Conservation (phyloP, 2,797 vertebrate genomes). For the Mormyrops boulengeri region DNA sequence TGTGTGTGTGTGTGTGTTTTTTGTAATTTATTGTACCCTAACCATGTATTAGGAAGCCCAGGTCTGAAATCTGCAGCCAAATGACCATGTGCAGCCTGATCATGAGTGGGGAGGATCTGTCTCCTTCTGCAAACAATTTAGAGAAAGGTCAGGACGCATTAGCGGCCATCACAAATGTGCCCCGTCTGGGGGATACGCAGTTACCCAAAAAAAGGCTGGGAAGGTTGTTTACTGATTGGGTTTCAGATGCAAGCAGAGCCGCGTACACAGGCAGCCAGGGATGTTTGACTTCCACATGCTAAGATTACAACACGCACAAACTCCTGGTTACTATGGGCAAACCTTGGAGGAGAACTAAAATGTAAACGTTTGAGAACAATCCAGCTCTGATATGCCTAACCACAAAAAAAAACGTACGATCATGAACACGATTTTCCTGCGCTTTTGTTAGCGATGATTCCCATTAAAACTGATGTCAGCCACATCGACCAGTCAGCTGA, state of each 20-base stretch:
- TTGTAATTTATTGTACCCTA: neutral
- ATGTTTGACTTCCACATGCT: neutral
- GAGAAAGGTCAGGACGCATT: slow-evolving; percentile 35
- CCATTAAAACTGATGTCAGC: neutral
- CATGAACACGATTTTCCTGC: neutral
- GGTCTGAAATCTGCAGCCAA: neutral
- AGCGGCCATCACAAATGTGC: slow-evolving; percentile 17
- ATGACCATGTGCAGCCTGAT: slow-evolving; percentile 17
- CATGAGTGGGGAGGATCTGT: slow-evolving; percentile 14
- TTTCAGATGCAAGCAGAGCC: neutral
- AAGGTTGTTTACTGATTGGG: neutral
- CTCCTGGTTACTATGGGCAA: neutral
- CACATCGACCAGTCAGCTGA: neutral
- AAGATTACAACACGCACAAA: neutral
- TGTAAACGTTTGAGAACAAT: neutral
- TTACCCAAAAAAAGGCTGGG: neutral
- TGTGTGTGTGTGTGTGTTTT: neutral
- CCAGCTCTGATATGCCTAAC: neutral
- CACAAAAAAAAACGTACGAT: neutral
- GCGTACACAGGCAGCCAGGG: neutral
- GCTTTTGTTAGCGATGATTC: neutral
- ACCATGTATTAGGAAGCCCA: neutral
- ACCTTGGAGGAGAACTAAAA: neutral
- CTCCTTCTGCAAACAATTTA: slow-evolving; percentile 34
- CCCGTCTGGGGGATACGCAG: slow-evolving; percentile 5